Conservation (phyloP, 2,888 invertebrate species). For the Microctonus hyperodae region DNA sequence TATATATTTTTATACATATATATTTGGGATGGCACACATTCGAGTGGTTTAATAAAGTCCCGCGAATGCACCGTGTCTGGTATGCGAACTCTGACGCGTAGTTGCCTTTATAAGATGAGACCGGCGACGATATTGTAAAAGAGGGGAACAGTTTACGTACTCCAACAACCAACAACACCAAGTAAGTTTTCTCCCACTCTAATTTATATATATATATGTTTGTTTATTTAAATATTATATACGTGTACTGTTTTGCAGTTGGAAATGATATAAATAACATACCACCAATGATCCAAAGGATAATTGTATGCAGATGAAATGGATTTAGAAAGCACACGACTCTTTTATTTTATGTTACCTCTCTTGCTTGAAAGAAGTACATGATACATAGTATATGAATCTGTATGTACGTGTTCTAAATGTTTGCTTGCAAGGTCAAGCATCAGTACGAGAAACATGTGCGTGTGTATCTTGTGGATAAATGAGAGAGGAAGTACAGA, state of each 20-base stretch:
- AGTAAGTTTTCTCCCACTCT: neutral
- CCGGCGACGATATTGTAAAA: neutral
- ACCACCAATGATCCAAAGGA: neutral
- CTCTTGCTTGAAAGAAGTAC: too few species aligned
- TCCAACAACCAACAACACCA: neutral
- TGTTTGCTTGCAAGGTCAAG: neutral
- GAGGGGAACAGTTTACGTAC: neutral
- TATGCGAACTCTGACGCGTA: constrained; percentile 3
- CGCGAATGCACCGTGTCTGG: neutral
- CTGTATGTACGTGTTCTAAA: neutral
- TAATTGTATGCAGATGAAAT: neutral
- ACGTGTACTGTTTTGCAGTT: too few species aligned
- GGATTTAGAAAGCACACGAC: neutral
- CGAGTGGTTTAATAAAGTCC: neutral
- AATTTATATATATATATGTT: neutral
- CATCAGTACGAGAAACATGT: neutral
- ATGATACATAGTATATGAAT: neutral
- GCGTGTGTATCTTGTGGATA: neutral
- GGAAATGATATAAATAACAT: too few species aligned
- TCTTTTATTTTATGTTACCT: neutral
- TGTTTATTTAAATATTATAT: too few species aligned
- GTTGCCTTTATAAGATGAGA: constrained; percentile 13
- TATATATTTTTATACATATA: too few species aligned
- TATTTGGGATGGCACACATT: neutral
- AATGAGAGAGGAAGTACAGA: neutral